phyloP scores from a whole-genome alignment of 2,113 vertebrate species.

The Camelus bactrianus region DNA sequence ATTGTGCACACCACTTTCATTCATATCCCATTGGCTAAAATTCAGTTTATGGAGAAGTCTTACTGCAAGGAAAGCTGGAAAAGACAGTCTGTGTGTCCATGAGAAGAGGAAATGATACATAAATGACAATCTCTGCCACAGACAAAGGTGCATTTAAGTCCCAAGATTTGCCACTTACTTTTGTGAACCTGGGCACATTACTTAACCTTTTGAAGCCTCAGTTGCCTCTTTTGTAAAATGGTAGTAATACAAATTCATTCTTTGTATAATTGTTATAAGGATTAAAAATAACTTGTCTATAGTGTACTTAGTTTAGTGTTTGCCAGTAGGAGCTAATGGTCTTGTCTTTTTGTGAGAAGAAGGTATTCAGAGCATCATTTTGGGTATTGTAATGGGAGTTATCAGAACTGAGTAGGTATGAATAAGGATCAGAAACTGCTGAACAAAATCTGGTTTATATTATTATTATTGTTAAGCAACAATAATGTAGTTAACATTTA shows the following conservation, averaged over 20 bases:
- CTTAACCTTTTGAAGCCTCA: neutral
- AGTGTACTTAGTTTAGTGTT: neutral
- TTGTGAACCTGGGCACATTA: neutral
- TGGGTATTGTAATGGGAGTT: neutral
- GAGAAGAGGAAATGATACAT: neutral
- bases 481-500: neutral
- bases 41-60: neutral
- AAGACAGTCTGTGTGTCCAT: neutral
- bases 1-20: neutral
- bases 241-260: neutral
- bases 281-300: neutral
- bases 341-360: neutral
- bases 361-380: neutral
- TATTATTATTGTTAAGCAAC: neutral
- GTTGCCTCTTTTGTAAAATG: constrained; percentile 1
- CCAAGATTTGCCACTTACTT: neutral
- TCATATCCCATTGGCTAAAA: neutral
- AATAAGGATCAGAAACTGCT: neutral
- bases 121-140: neutral
- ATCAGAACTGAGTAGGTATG: neutral
- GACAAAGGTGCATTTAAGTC: neutral
- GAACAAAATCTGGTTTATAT: neutral
- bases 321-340: neutral
- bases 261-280: neutral
- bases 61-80: neutral